A percentile compares a stretch with the other conserved stretches of the same genome.
These are phyloP conservation scores for Maccullochella peelii DNA, from an alignment of 2,113 vertebrate species.

Conservation along the genomic window DNA sequence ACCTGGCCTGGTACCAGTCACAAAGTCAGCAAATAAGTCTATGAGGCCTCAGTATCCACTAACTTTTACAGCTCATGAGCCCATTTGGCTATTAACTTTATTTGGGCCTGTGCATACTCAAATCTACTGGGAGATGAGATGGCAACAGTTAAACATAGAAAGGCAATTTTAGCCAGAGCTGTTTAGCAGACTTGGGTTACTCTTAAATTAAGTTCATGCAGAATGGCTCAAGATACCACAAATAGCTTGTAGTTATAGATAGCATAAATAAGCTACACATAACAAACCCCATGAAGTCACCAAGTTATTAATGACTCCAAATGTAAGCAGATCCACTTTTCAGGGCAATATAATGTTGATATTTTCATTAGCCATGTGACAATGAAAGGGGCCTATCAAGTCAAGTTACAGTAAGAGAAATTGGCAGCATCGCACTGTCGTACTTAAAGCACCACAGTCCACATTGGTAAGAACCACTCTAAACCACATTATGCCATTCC, in stretches of 20 bases:
- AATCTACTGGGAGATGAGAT: slow-evolving; percentile 61
- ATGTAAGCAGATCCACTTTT: slow-evolving; percentile 14
- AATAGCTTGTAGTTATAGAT: slow-evolving; percentile 62
- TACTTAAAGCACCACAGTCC: not conserved
- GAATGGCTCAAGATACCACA: slow-evolving; percentile 58
- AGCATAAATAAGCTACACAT: slow-evolving; percentile 57
- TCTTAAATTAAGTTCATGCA: slow-evolving; percentile 62
- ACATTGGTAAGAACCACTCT: not conserved
- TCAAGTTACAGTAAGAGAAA: slow-evolving; percentile 1
- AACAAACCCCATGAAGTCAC: slow-evolving; percentile 60
- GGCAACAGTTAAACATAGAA: slow-evolving; percentile 78
- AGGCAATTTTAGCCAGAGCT: slow-evolving; percentile 65
- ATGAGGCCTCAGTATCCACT: not conserved
- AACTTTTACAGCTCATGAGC: slow-evolving; percentile 29
- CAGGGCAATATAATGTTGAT: slow-evolving; percentile 15
- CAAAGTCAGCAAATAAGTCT: slow-evolving; percentile 26
- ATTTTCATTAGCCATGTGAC: not conserved
- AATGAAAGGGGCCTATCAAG: not conserved
- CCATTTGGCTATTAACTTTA: slow-evolving; percentile 66
- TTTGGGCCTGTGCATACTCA: slow-evolving; percentile 57
- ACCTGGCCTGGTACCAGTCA: not conserved
- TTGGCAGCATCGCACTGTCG: not conserved
- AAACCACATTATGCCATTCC: not conserved
- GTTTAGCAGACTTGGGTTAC: slow-evolving; percentile 73
- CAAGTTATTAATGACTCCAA: slow-evolving; percentile 42